A percentile compares a stretch with the other conserved stretches of the same genome.
These are phyloP conservation scores for Pygocentrus nattereri DNA, from an alignment of 2,797 vertebrate genomes.

Conservation along the genomic window DNA sequence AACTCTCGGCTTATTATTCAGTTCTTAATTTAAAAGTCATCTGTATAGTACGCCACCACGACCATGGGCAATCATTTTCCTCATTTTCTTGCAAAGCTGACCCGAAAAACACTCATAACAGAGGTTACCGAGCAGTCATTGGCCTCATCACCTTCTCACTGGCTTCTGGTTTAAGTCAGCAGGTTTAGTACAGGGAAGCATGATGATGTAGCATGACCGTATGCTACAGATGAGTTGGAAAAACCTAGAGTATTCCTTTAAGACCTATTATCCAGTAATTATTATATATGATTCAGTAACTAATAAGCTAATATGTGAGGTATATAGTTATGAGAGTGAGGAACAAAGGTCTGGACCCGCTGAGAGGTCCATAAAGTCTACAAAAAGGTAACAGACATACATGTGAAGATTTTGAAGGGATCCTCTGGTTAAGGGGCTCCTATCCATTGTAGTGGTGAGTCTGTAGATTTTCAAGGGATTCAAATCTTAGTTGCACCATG, in stretches of 20 bases:
- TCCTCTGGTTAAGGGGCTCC: not conserved
- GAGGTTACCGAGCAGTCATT: not conserved
- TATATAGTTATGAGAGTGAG: too few relatives aligned
- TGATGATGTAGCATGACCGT: too few relatives aligned
- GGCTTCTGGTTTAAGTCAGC: not conserved
- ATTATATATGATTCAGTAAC: not conserved
- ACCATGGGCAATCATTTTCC: not conserved
- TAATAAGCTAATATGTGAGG: not conserved
- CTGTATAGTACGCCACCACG: not conserved
- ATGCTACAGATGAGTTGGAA: too few relatives aligned
- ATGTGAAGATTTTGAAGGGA: not conserved
- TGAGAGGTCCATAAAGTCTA: too few relatives aligned
- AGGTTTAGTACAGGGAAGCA: not conserved
- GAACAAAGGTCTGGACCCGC: too few relatives aligned
- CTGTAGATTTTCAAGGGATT: not conserved
- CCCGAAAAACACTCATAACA: not conserved
- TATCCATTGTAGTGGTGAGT: not conserved
- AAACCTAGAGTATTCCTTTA: too few relatives aligned
- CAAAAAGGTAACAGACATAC: too few relatives aligned
- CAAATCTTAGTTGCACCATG: too few relatives aligned
- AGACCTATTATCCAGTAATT: not conserved
- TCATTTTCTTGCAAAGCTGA: not conserved
- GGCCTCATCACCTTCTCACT: not conserved
- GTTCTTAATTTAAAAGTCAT: too few relatives aligned
- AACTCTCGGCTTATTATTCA: too few relatives aligned